Base-by-base conservation (phyloP, 2,113 vertebrate species). In the Myiozetetes cayanensis region DNA sequence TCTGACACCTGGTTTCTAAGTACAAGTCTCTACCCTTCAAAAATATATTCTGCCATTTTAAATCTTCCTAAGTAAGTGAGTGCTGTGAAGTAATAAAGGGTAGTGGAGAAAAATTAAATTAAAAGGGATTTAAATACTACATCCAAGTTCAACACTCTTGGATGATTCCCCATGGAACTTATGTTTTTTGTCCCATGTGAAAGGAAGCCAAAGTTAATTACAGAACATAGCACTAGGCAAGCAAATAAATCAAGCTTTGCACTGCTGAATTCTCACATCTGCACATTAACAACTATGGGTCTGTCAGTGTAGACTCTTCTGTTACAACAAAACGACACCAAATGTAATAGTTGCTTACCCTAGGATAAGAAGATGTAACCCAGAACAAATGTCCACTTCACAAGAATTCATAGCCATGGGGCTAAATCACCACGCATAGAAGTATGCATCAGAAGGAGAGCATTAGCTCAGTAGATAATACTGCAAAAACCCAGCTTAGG, bases 161-260 rank as follows among this genome's bases (percentile, higher is more conserved):
- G 88, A 87, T 90, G 68, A 71, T 65, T 96, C 72, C 73, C 50
- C 35, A 13, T 50, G 74, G 78, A 97, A 90, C 53, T 83, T 7
- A 68, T 52, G 49, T 1, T 82, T 93, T 81, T 50, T 95, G 41
- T 91, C 89, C 83, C 63, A 90, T 68, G 89, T 87, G 74, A 92
- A 93, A 96, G 53, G 52, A 89, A 95, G 55, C 79, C 78, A 80
- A 96, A 93, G 79, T 50, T 97, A 97, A 90, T 83, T 94, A 86
- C 77, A 90, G 86, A 76, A 73, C 70, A 88, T 4, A 63, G 61
- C 73, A 47, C 31, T 61, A 35, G 62, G 35, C 58, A 85, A 94
- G 72, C 35, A 96, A 96, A 94, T 82, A 97, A 96, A 92, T 94
- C 81, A 91, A 89, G 30, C 37, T 94, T 91, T 75, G 61, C 58